Conservation (phyloP, 2,797 vertebrate species). For the Epinephelus awoara region DNA sequence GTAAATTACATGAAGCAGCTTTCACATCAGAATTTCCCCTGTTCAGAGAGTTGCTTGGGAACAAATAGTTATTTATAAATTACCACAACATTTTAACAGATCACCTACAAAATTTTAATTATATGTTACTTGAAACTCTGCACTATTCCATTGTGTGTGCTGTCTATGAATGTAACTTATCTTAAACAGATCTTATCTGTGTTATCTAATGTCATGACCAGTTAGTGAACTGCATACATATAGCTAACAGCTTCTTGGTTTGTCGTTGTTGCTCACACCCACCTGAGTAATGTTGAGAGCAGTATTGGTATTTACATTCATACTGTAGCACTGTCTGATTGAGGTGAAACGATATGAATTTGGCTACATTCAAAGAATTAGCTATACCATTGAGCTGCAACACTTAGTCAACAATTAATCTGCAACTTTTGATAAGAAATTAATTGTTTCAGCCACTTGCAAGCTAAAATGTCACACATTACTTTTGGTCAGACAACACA, state of each 20-base stretch:
- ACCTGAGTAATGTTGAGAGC: background rate
- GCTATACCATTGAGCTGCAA: background rate
- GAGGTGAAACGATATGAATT: background rate
- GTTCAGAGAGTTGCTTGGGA: background rate
- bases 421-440: background rate
- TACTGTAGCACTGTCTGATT: background rate
- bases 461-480: background rate
- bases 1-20: constrained; percentile 63
- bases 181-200: too few relatives aligned
- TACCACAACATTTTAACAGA: background rate
- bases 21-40: too few relatives aligned
- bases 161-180: too few relatives aligned
- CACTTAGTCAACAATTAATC: too few relatives aligned
- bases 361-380: background rate
- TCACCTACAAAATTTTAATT: background rate
- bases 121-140: background rate
- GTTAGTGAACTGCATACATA: background rate
- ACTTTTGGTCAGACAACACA: background rate
- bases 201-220: background rate
- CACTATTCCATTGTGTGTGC: background rate
- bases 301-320: background rate
- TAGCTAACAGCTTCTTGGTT: background rate
- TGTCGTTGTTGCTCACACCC: background rate
- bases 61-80: background rate
- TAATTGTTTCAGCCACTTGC: background rate